Evolutionary conservation across 2,797 vertebrate species (phyloP).

Genomic region (Parotocinclus haroldoi): DNA sequence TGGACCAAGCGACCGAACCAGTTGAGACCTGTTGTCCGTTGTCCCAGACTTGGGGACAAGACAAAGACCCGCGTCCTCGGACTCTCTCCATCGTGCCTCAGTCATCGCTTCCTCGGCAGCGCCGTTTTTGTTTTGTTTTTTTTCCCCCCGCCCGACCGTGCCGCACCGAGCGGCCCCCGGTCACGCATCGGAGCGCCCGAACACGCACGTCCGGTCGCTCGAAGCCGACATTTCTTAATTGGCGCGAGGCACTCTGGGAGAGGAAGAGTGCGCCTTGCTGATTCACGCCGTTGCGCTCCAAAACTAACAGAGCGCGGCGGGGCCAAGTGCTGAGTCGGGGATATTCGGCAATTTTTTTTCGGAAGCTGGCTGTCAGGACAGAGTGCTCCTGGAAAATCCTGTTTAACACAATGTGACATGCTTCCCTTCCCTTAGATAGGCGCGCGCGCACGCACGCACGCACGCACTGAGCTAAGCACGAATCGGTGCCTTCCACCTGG

Average conservation of each 20-base stretch:
- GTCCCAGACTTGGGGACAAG: too few relatives aligned
- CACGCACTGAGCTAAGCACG: not conserved
- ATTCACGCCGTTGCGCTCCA: constrained; percentile 70
- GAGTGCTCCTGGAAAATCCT: constrained; percentile 71
- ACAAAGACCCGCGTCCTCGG: too few relatives aligned
- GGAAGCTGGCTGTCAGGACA: constrained; percentile 66
- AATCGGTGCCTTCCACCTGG: too few relatives aligned
- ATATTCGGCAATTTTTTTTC: constrained; percentile 68
- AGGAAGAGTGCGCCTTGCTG: constrained; percentile 62
- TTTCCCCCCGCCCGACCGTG: too few relatives aligned
- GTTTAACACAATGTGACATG: constrained; percentile 69
- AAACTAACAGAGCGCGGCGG: constrained; percentile 67
- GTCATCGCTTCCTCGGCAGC: too few relatives aligned
- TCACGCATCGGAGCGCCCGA: too few relatives aligned
- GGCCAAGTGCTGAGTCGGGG: constrained; percentile 65
- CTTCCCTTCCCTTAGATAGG: not conserved
- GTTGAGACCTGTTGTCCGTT: too few relatives aligned
- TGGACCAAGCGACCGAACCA: too few relatives aligned
- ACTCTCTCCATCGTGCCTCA: too few relatives aligned
- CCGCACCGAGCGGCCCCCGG: too few relatives aligned
- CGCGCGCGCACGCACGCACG: not conserved
- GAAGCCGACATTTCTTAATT: constrained; percentile 62
- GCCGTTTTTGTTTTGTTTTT: not conserved
- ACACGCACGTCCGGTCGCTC: constrained; percentile 56
- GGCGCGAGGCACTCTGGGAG: constrained; percentile 66